Conservation (phyloP, 2,888 invertebrate genomes). For the Epistrophe grossulariae region DNA sequence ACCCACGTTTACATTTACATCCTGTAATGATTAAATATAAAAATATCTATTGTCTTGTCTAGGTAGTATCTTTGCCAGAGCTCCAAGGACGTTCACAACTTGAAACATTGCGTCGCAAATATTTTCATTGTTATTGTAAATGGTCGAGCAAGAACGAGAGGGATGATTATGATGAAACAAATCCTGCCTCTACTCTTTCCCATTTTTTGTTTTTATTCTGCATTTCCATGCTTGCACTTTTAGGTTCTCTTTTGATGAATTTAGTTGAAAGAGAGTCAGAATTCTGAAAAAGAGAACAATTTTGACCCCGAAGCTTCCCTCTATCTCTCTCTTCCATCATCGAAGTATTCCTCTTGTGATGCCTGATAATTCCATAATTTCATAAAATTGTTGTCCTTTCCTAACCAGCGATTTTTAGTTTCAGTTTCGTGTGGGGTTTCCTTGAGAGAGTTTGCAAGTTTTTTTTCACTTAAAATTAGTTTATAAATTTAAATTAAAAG, state of each 20-base stretch:
- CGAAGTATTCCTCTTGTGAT: not conserved
- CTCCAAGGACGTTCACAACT: constrained; percentile 68
- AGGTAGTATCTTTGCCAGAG: constrained; percentile 17
- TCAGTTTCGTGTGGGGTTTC: constrained; percentile 64
- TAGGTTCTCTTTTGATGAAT: constrained; percentile 22
- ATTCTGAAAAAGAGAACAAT: not conserved
- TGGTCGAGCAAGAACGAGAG: not conserved
- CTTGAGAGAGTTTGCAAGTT: constrained; percentile 56
- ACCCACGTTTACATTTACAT: constrained; percentile 41
- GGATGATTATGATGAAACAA: constrained; percentile 1
- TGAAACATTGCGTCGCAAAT: constrained; percentile 71
- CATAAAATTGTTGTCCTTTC: constrained; percentile 65
- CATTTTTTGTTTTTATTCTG: not conserved
- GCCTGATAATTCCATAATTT: constrained; percentile 57
- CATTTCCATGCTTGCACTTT: constrained; percentile 29
- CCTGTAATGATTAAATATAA: constrained; percentile 56
- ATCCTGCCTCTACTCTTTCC: constrained; percentile 5
- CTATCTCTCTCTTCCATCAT: no score
- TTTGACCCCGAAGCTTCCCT: constrained; percentile 11
- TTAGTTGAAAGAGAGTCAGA: constrained; percentile 5
- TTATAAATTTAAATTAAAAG: constrained; percentile 9
- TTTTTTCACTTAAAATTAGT: constrained; percentile 25
- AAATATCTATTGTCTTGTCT: constrained; percentile 46
- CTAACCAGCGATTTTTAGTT: constrained; percentile 33
- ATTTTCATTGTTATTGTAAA: constrained; percentile 24